phyloP scores from a whole-genome alignment of 2,113 vertebrate genomes.

The Rhinolophus sinicus region DNA sequence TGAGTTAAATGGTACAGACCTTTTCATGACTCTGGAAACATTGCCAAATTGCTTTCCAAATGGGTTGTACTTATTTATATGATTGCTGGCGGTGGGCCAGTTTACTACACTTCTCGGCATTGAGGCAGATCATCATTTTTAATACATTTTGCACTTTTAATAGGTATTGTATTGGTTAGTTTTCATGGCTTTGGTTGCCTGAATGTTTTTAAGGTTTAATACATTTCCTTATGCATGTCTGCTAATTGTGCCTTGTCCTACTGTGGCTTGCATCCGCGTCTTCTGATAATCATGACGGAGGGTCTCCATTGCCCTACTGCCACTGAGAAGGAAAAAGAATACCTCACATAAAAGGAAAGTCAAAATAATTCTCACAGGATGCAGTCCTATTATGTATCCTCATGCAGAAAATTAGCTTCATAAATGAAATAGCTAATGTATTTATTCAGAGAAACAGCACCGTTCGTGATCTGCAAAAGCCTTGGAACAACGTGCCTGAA shows the following conservation, averaged over 20 bases:
- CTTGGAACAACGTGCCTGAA: background rate
- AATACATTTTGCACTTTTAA: conserved; percentile 16
- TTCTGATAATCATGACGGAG: conserved; percentile 13
- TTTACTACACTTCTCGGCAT: background rate
- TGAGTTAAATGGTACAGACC: conserved; percentile 35
- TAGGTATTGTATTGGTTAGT: conserved; percentile 8
- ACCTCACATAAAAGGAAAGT: conserved; percentile 46
- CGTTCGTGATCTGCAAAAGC: conserved; percentile 31
- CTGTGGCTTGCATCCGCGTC: background rate
- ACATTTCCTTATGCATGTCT: background rate
- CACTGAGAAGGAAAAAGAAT: conserved; percentile 44
- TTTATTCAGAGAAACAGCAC: conserved; percentile 60
- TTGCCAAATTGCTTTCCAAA: conserved; percentile 49
- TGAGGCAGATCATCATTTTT: conserved; percentile 7
- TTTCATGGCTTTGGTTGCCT: conserved; percentile 41
- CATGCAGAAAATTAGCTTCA: conserved; percentile 63
- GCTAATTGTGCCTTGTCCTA: background rate
- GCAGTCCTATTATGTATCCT: background rate
- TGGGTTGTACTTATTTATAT: background rate
- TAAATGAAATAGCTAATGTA: conserved; percentile 32
- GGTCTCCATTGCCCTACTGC: background rate
- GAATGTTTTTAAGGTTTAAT: conserved; percentile 24
- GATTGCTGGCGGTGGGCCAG: background rate
- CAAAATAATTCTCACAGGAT: conserved; percentile 54
- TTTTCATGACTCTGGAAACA: conserved; percentile 49